These are phyloP conservation scores for Drosophila affinis DNA, from an alignment of 2,888 invertebrate genomes.

Conservation along the genomic window DNA sequence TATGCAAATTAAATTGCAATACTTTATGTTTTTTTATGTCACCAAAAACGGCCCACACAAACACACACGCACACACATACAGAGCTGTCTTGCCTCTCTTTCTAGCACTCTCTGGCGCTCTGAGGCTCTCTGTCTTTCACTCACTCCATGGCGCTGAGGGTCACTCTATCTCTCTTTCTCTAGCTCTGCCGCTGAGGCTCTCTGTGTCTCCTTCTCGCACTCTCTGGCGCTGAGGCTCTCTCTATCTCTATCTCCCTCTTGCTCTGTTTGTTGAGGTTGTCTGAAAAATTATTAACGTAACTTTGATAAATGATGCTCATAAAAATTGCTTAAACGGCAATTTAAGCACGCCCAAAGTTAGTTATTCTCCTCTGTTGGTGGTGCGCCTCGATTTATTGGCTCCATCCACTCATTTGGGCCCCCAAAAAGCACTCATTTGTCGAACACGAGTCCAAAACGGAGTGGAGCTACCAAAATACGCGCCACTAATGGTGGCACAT, in stretches of 20 bases:
- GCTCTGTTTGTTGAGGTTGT: slow-evolving; percentile 17
- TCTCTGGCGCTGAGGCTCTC: not conserved
- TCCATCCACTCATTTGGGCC: slow-evolving; percentile 67
- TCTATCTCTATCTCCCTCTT: slow-evolving; percentile 5
- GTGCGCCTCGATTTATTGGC: slow-evolving; percentile 62
- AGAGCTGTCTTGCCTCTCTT: slow-evolving; percentile 8
- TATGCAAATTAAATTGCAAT: slow-evolving; percentile 78
- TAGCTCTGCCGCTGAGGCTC: too few relatives aligned
- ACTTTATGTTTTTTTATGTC: slow-evolving; percentile 67
- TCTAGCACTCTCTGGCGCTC: slow-evolving; percentile 13
- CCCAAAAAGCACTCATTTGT: slow-evolving; percentile 59
- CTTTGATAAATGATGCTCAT: slow-evolving; percentile 77
- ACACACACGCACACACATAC: slow-evolving; percentile 26
- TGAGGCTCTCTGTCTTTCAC: too few relatives aligned
- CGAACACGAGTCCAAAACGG: slow-evolving; percentile 54
- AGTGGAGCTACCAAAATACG: slow-evolving; percentile 70
- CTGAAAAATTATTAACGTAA: slow-evolving; percentile 71
- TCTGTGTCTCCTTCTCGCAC: not conserved
- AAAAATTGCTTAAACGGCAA: slow-evolving; percentile 76
- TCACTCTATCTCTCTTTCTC: not conserved
- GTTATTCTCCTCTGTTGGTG: slow-evolving; percentile 23
- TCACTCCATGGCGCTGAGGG: not conserved
- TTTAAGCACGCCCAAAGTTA: slow-evolving; percentile 76
- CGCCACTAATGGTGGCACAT: slow-evolving; percentile 48
- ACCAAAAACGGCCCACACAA: slow-evolving; percentile 54